Base-by-base conservation (phyloP, 2,888 invertebrate genomes). In the Adelphocoris suturalis region DNA sequence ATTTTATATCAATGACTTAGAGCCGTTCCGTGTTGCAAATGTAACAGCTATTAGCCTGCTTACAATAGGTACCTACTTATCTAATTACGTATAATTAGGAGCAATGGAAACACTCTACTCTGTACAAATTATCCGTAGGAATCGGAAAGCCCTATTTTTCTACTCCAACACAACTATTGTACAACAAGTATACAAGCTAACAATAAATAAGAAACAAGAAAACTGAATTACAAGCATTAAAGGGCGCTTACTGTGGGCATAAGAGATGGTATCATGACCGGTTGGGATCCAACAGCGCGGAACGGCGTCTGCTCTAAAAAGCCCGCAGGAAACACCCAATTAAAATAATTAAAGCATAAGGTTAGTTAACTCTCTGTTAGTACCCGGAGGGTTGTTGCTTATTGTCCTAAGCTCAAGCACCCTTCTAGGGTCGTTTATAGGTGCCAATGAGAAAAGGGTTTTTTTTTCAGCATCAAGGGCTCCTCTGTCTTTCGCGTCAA, bases 341-440 rank as follows among this genome's bases (percentile, higher is more conserved):
- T 85, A 85, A 61, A 61, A 85, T 85, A 85, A 85, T 85, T 85
- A 85, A 28, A 61, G 16, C 85, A 61, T 85, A 57, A 28, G 85
- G 57, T 82, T 52, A 52, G 52, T 82, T 82, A 78, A 12, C 47
- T 28, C 47, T 78, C 78, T 47, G 78, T 78, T 78, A 78, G 28
- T 19, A 78, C 37, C 78, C 78, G 4, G 46, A 78, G 78, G 78
- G 78, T 19, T 78, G 78, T 16, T 28, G n/a, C 68, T 68, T 68
- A 68, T 68, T 68, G 68, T 68, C 68, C 23, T 27, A 19, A 19
- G n/a, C 11, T 23, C 68, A 37, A 46, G 16, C 78, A 47, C 78
- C 78, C 47, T 78, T 7, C 28, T 14, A 28, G 75, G 75, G n/a
- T 19, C 37, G 78, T 78, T 78, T 78, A 47, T 78, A 78, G 78